Evolutionary conservation across 2,888 invertebrate species (phyloP).

Genomic region (Catotricha subobsoleta): DNA sequence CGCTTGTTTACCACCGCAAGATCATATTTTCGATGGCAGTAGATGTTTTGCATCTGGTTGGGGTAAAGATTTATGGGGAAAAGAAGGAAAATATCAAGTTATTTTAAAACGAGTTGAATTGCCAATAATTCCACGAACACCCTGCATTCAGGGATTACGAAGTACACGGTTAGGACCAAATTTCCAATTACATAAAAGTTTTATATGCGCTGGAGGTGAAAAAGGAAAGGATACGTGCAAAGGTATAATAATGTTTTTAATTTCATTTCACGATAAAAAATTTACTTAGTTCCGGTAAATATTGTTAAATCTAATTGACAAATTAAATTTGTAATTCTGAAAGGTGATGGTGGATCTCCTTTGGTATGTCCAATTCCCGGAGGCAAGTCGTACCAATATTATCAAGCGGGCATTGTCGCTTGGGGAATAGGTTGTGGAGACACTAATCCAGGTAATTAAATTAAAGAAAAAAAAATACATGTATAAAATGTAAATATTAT

Average conservation of each 20-base stretch:
- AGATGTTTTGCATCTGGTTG: conserved; percentile 20
- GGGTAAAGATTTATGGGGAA: conserved; percentile 36
- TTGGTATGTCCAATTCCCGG: conserved; percentile 48
- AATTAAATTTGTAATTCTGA: conserved; percentile 11
- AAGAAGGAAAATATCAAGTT: conserved; percentile 34
- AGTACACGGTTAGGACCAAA: conserved; percentile 42
- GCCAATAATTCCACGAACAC: conserved; percentile 36
- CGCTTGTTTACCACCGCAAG: conserved; percentile 41
- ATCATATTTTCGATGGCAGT: conserved; percentile 21
- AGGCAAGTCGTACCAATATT: conserved; percentile 27
- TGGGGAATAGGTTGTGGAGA: conserved; percentile 35
- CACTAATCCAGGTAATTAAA: conserved; percentile 15
- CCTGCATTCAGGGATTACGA: conserved; percentile 31
- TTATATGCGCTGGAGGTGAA: conserved; percentile 61
- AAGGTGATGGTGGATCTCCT: conserved; percentile 55
- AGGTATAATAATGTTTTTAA: background rate
- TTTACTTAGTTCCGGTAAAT: no score
- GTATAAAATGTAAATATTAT: background rate
- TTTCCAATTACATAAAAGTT: conserved; percentile 42
- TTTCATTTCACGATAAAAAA: background rate
- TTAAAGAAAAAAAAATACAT: conserved; percentile 6
- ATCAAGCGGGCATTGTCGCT: conserved; percentile 37
- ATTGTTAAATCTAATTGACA: background rate
- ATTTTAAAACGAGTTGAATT: conserved; percentile 46
- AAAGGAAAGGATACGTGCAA: conserved; percentile 27